These are phyloP conservation scores for Orcinus orca DNA, from an alignment of 2,113 vertebrate species.

Conservation along the genomic window DNA sequence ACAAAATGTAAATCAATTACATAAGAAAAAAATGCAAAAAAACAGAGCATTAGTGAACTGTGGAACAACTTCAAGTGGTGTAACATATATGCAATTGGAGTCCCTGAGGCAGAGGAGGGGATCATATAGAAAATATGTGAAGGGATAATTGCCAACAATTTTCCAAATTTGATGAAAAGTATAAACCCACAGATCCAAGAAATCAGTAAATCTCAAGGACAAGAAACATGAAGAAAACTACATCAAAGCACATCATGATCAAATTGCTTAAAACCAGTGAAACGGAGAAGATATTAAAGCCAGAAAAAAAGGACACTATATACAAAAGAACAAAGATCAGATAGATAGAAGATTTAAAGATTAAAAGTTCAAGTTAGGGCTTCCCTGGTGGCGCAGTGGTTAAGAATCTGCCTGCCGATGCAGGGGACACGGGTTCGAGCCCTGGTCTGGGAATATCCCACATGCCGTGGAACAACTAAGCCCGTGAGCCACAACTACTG, in stretches of 20 bases:
- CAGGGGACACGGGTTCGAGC: too few relatives aligned
- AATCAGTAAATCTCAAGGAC: not conserved
- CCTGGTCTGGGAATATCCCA: too few relatives aligned
- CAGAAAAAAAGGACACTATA: not conserved
- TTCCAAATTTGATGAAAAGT: not conserved
- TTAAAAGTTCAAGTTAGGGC: not conserved
- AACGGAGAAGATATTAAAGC: not conserved
- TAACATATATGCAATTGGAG: not conserved
- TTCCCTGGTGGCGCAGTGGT: too few relatives aligned
- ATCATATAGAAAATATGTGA: not conserved
- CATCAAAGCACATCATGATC: not conserved
- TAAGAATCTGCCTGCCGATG: too few relatives aligned
- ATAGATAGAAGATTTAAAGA: not conserved
- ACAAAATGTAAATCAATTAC: not conserved
- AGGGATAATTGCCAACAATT: not conserved
- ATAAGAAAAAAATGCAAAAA: not conserved
- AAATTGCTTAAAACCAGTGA: not conserved
- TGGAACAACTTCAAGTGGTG: not conserved
- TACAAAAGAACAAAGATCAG: not conserved
- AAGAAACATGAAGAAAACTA: not conserved
- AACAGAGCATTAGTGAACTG: not conserved
- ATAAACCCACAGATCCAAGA: not conserved
- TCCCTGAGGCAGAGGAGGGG: not conserved
- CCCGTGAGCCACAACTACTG: too few relatives aligned
- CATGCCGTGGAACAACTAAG: too few relatives aligned